A percentile compares a stretch with the other conserved stretches of the same genome.
These are phyloP conservation scores for Galerucella calmariensis DNA, from an alignment of 2,888 invertebrate species.

Conservation along the genomic window DNA sequence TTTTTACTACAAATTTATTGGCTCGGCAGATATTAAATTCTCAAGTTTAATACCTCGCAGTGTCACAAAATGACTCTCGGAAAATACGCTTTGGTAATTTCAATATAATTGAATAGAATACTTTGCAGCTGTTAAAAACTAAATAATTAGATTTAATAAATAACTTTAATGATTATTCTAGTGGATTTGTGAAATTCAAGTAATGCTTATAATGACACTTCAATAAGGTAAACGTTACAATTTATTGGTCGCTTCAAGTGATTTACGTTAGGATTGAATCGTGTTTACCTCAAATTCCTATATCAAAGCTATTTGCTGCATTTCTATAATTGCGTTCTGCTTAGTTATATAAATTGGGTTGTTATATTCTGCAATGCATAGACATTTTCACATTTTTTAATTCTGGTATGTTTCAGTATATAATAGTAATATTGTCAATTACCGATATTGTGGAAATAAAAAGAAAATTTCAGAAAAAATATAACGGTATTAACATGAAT, in stretches of 20 bases:
- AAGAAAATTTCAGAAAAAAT: too few relatives aligned
- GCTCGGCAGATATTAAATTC: too few relatives aligned
- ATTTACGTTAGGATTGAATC: not conserved
- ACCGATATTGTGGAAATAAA: not conserved
- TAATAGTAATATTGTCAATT: not conserved
- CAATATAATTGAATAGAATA: not conserved
- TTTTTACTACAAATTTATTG: too few relatives aligned
- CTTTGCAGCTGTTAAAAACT: not conserved
- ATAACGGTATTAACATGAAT: too few relatives aligned
- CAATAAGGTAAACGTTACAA: not conserved
- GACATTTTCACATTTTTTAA: not conserved
- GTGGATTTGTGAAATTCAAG: not conserved
- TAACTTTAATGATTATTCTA: not conserved
- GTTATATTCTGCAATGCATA: not conserved
- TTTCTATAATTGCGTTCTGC: not conserved
- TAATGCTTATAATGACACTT: not conserved
- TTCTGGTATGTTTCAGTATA: not conserved
- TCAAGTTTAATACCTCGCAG: too few relatives aligned
- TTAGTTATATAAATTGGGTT: not conserved
- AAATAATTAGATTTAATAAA: not conserved
- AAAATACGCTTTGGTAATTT: too few relatives aligned
- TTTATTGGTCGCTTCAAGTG: not conserved
- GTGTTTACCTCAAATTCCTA: not conserved
- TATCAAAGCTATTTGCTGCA: not conserved
- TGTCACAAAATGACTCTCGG: too few relatives aligned